Evolutionary conservation across 92 coral and sea anemone species (phyloP), one percentile per base, ranked within the genome.

Genomic region (Bergia puertoricense): DNA sequence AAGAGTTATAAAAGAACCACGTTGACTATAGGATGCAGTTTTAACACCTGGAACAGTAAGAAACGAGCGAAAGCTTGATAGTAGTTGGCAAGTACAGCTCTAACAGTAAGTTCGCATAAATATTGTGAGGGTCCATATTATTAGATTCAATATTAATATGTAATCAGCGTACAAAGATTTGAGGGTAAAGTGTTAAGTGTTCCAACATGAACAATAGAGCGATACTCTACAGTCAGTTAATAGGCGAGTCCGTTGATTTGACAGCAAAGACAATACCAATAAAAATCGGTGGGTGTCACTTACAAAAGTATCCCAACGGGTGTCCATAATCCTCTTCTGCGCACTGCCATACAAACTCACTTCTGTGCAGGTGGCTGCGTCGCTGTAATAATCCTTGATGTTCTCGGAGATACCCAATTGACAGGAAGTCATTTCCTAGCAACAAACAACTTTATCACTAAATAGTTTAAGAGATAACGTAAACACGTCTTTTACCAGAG

Each of bases 291-390:
- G 80, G 14, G 44, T 51, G 38, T 30, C 54, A 92, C 95, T 88
- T 91, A 97, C 99, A 91, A 94, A 93, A 10, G 85, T 83, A n/a
- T 76, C 85, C 5, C 92, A 89, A 18, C 96, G 86, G 16, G 91
- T 77, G 62, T 90, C 97, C 71, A 89, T 90, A 54, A 95, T 94
- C 79, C 89, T 90, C 56, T 73, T 90, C 88, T 95, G 94, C 41
- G 93, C 93, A 11, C 88, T 82, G 75, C 90, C 74, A 88, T 92
- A 97, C 79, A 92, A 88, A 37, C 92, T 87, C 54, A 97, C 96
- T 76, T 97, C 98, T 22, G 96, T 90, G 44, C 94, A 92, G 16
- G 96, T 94, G 50, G 92, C 92, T 18, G 95, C 96, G 2, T 95
- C 97, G 41, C 86, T 91, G 83, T 96, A 94, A 88, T 86, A 97